Evolutionary conservation across 1,140 invertebrate genomes (phyloP), one percentile per base, ranked within the genome.

Genomic region (Leptopilina boulardi): DNA sequence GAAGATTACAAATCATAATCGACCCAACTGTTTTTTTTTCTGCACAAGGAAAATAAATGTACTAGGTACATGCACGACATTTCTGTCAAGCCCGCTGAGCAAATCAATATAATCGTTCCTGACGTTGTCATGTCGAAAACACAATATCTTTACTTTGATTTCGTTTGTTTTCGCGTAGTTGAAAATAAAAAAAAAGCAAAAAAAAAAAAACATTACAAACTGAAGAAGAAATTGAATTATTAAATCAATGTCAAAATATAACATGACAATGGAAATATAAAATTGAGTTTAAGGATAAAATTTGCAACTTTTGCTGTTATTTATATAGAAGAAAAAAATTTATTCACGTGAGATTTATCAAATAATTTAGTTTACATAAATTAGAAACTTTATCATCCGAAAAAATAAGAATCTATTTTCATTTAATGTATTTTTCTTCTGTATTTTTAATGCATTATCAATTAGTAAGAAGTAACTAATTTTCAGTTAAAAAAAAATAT

Each of bases 41-140:
- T 66, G 59, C 59, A 66, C 21, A 66, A 26, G 59, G 21, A 30
- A 30, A 66, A 30, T 30, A 66, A 66, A 26, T 66, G 59, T 30
- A 30, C 59, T 30, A 18, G 47, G 15, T 51, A 66, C 59, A 26
- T 66, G 59, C 59, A 66, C 59, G 59, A 66, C 59, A 66, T 66
- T 66, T 66, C 59, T 66, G 59, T 66, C 59, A 66, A 66, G 13
- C 21, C 23, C n/a, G 59, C 59, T 66, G 26, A 26, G 26, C 59
- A 66, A 66, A 66, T 66, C 59, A 66, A 66, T 66, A 66, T 66
- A 66, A 66, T 30, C 59, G 23, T 66, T 66, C 26, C 23, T 66
- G 59, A 66, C 59, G 59, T 66, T 66, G 59, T 34, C 59, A 66
- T 66, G 59, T 66, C 13, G 11, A 66, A 66, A 66, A 66, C 56